Base-by-base conservation (phyloP, 2,113 vertebrate species). In the Arothron firmamentum region DNA sequence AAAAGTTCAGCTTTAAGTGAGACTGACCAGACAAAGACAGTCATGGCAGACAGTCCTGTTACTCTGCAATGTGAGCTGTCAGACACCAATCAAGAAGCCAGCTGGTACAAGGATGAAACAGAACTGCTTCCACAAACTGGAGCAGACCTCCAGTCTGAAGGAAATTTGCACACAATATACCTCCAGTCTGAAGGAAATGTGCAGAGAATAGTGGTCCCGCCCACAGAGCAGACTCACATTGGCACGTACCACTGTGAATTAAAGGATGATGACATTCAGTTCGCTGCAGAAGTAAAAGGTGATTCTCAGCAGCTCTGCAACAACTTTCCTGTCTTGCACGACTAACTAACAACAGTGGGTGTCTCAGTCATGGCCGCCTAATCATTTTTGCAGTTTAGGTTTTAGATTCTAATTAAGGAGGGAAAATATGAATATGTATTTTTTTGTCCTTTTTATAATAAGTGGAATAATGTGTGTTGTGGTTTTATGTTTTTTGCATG, bases 241-340 rank as follows among this genome's bases (percentile, higher is more conserved):
- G 90, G 85, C 12, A 20, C 85, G n/a, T 88, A 88, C 62, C 82
- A 59, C 42, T 92, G 90, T 64, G 82, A 91, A 77, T 88, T 88
- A 47, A 84, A 81, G 70, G 88, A 90, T 77, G 86, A 88, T 70
- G 78, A 71, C 65, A 54, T 87, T 50, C 88, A 84, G 61, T 91
- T 88, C 73, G 75, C 80, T 62, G 87, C 91, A 86, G 85, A 88
- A 74, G 83, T 90, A 74, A 79, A 87, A 90, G 89, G 90, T 91
- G 89, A 91, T 64, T 65, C 66, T 64, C 56, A 72, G 62, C 72
- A 42, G 65, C 62, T 72, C 69, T 70, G 55, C 51, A 34, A 69
- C 41, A 68, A 69, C 74, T 80, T 79, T 64, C 54, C 47, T 73
- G 76, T 74, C 72, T 79, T 86, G 71, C 70, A 77, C 43, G 73